These are phyloP conservation scores for Cylloceria caligata DNA, from an alignment of 2,888 invertebrate species.

Conservation along the genomic window DNA sequence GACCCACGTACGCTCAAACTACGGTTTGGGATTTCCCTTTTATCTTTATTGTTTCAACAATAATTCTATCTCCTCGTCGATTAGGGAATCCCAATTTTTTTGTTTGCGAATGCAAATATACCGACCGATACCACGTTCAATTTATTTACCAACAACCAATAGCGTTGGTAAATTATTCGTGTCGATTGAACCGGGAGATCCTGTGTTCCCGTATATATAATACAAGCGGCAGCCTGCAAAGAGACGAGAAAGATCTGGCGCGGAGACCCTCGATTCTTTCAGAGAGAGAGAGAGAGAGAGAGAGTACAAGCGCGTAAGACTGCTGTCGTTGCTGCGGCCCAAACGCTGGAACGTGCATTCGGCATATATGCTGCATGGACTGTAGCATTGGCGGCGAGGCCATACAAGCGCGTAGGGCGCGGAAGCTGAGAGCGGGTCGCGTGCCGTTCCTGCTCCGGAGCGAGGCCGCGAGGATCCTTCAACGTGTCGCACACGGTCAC, in stretches of 20 bases:
- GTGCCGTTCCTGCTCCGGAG: conserved; percentile 23
- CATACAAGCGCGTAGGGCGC: conserved; percentile 22
- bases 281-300: no score
- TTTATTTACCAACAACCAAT: not conserved
- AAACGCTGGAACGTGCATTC: not conserved
- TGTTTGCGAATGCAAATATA: not conserved
- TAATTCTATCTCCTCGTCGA: not conserved
- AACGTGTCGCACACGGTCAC: conserved; percentile 28
- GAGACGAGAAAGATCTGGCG: conserved; percentile 40
- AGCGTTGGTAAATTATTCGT: not conserved
- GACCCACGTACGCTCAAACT: not conserved
- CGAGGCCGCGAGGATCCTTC: conserved; percentile 14
- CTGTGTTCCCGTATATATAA: not conserved
- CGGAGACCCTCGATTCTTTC: not conserved
- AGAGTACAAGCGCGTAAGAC: not conserved
- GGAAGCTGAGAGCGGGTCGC: conserved; percentile 38
- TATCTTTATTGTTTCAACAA: not conserved
- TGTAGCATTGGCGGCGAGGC: not conserved
- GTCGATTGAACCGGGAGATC: not conserved
- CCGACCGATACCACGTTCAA: not conserved
- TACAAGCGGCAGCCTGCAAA: not conserved
- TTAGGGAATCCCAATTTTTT: no score
- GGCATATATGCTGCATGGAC: not conserved
- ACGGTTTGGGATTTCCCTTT: not conserved
- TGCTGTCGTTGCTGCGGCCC: not conserved